Conservation (phyloP, 2,797 vertebrate species). For the Eulemur rubriventer region DNA sequence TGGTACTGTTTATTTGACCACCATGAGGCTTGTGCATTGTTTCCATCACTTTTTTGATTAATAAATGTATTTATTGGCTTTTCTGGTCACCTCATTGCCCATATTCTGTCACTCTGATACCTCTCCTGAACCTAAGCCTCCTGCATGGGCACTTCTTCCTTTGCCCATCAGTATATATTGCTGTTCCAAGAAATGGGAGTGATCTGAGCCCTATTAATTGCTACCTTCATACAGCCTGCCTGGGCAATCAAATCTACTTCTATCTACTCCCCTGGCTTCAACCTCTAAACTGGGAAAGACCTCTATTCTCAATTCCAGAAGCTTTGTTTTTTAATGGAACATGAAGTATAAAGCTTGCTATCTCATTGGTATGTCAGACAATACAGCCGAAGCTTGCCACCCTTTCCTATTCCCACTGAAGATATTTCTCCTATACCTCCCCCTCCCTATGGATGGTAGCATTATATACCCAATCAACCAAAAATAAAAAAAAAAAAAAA, state of each 20-base stretch:
- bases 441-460: background rate
- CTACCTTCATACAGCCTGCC: background rate
- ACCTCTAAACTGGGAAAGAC: background rate
- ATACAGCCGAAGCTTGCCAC: background rate
- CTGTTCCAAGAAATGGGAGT: background rate
- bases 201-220: background rate
- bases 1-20: background rate
- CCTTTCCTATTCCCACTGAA: background rate
- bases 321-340: background rate
- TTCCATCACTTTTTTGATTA: background rate
- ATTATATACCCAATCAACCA: background rate
- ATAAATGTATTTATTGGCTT: background rate
- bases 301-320: background rate
- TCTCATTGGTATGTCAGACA: background rate
- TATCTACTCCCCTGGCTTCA: background rate
- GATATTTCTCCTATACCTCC: background rate
- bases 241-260: background rate
- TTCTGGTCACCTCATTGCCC: background rate
- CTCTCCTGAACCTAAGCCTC: background rate
- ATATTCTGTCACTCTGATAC: background rate
- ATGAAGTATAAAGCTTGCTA: background rate
- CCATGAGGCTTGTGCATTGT: rapidly evolving
- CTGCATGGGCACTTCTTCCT: rapidly evolving
- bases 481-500: background rate
- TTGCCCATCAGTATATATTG: background rate